These are phyloP conservation scores for Aphis craccivora DNA, from an alignment of 1,140 invertebrate species.

Conservation along the genomic window DNA sequence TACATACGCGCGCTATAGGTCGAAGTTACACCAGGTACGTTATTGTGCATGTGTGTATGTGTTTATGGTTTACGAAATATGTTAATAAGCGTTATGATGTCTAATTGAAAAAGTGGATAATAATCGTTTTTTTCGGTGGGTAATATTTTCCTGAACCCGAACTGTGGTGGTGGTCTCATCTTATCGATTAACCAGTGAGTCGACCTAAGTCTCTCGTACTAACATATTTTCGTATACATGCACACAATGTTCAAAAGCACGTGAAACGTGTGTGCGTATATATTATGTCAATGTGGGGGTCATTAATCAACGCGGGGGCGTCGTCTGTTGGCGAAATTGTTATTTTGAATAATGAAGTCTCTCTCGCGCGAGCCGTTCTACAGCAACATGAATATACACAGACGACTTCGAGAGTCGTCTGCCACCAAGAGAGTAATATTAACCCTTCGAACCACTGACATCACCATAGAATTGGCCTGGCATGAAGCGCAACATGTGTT, in stretches of 20 bases:
- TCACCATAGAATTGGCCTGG: background rate
- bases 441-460: constrained; percentile 21
- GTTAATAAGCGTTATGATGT: constrained; percentile 32
- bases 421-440: constrained; percentile 20
- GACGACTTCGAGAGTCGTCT: background rate
- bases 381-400: background rate
- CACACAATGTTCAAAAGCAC: background rate
- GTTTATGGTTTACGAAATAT: constrained; percentile 34
- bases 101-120: constrained; percentile 46
- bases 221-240: background rate
- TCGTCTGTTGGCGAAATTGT: constrained; percentile 18
- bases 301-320: constrained; percentile 47
- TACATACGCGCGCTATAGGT: background rate
- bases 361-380: background rate
- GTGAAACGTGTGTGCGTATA: background rate
- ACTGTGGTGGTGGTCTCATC: constrained; percentile 7
- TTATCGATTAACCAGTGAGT: background rate
- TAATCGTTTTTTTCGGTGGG: constrained; percentile 33
- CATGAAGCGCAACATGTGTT: constrained; percentile 43
- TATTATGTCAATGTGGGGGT: background rate
- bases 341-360: constrained; percentile 56
- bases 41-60: background rate
- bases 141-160: constrained; percentile 10
- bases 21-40: constrained; percentile 11
- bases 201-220: background rate